Evolutionary conservation across 2,797 vertebrate genomes (phyloP).

Genomic region (Ctenochaetus hawaiiensis): DNA sequence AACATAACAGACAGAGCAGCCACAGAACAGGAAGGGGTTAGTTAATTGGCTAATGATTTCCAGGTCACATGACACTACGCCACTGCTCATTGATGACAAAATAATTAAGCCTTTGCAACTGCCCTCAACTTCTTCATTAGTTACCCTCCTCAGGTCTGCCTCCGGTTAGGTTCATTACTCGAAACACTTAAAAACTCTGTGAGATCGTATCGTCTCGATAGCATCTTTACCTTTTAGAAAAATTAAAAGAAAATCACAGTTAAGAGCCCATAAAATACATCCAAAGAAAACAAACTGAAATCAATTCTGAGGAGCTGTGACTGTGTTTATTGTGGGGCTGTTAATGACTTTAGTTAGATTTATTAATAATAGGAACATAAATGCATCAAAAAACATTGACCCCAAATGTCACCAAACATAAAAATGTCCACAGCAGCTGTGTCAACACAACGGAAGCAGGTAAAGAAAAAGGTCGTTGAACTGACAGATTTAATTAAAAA

Average conservation of each 20-base stretch:
- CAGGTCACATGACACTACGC: slow-evolving; percentile 53
- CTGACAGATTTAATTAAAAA: no score
- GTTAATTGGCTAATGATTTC: slow-evolving; percentile 63
- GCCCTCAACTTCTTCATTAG: slow-evolving; percentile 30
- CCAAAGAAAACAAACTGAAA: background rate
- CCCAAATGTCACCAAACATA: no score
- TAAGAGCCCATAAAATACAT: background rate
- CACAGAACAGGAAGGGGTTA: slow-evolving; percentile 25
- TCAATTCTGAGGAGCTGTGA: background rate
- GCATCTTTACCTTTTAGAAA: background rate
- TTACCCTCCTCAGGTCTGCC: slow-evolving; percentile 3
- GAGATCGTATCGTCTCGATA: background rate
- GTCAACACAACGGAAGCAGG: no score
- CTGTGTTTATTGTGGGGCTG: background rate
- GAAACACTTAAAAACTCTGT: background rate
- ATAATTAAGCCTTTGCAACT: slow-evolving; percentile 25
- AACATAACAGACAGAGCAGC: slow-evolving; percentile 2
- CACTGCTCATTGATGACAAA: slow-evolving; percentile 44
- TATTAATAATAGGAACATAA: no score
- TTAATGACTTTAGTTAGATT: no score
- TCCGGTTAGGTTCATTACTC: background rate
- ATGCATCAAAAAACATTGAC: no score
- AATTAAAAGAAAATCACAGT: background rate
- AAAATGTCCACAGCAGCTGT: no score
- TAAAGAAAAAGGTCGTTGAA: no score